Conservation (phyloP, 2,888 invertebrate genomes). For the Hyles lineata region DNA sequence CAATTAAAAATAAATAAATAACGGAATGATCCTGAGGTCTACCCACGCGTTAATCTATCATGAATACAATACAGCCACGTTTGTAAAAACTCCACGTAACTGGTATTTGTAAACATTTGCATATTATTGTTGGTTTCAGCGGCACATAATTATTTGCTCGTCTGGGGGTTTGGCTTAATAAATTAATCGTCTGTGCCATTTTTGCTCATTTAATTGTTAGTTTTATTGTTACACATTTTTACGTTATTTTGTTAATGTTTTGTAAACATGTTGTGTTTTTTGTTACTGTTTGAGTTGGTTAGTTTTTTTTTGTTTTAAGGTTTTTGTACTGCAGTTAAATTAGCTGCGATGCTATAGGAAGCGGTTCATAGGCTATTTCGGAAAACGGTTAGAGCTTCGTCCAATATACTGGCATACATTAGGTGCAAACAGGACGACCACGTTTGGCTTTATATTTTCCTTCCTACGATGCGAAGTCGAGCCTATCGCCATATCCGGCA, state of each 20-base stretch:
- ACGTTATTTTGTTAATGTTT: neutral
- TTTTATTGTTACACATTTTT: neutral
- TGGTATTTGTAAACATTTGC: neutral
- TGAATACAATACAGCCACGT: neutral
- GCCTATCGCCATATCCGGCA: too few relatives aligned
- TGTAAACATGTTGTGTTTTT: neutral
- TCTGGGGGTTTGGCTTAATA: neutral
- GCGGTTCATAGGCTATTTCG: too few relatives aligned
- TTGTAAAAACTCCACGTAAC: neutral
- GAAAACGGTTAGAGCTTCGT: too few relatives aligned
- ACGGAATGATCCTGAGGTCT: neutral
- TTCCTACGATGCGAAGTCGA: too few relatives aligned
- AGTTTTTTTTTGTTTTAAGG: neutral
- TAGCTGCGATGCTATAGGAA: too few relatives aligned
- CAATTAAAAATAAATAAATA: too few relatives aligned
- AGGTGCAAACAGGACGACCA: too few relatives aligned
- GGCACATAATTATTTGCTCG: constrained; percentile 7
- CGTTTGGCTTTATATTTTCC: too few relatives aligned
- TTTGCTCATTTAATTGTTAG: neutral
- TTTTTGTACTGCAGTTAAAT: too few relatives aligned
- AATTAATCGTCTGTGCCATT: constrained; percentile 10
- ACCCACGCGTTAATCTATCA: neutral
- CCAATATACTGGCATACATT: too few relatives aligned
- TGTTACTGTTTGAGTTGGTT: neutral
- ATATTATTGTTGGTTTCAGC: constrained; percentile 6